phyloP scores from a whole-genome alignment of 2,888 invertebrate species.

The Limnephilus rhombicus region DNA sequence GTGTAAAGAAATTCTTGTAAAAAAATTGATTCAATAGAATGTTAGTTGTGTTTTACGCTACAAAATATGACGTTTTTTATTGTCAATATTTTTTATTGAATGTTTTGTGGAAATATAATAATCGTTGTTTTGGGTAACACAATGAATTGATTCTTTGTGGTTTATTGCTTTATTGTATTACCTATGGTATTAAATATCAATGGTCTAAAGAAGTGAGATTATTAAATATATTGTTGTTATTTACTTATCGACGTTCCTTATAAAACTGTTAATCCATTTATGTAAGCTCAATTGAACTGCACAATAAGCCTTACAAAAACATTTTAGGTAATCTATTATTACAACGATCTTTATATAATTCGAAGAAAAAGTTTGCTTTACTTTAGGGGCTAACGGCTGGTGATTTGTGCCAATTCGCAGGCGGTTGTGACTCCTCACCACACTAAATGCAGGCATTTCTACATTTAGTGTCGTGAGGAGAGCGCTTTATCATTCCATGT shows the following conservation, averaged over 20 bases:
- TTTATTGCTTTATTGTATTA: not conserved
- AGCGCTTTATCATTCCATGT: too few species aligned
- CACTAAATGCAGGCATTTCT: too few species aligned
- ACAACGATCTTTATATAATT: too few species aligned
- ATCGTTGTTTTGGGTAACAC: not conserved
- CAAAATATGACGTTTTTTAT: not conserved
- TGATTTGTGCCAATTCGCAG: too few species aligned
- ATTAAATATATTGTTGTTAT: not conserved
- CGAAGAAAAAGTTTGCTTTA: too few species aligned
- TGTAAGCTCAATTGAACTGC: not conserved
- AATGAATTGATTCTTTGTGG: not conserved
- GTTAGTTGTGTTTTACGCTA: not conserved
- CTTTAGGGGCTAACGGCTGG: too few species aligned
- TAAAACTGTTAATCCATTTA: not conserved
- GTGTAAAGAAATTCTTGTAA: slow-evolving; percentile 9
- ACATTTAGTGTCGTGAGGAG: too few species aligned
- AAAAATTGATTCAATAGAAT: not conserved
- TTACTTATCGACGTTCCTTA: not conserved
- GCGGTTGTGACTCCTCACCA: too few species aligned
- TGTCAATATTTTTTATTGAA: not conserved
- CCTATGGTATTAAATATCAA: not conserved
- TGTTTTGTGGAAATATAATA: not conserved
- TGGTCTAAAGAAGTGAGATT: not conserved
- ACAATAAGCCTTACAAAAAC: too few species aligned
- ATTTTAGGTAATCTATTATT: too few species aligned